phyloP scores from a whole-genome alignment of 2,888 invertebrate genomes.

The Eilema griseolum region DNA sequence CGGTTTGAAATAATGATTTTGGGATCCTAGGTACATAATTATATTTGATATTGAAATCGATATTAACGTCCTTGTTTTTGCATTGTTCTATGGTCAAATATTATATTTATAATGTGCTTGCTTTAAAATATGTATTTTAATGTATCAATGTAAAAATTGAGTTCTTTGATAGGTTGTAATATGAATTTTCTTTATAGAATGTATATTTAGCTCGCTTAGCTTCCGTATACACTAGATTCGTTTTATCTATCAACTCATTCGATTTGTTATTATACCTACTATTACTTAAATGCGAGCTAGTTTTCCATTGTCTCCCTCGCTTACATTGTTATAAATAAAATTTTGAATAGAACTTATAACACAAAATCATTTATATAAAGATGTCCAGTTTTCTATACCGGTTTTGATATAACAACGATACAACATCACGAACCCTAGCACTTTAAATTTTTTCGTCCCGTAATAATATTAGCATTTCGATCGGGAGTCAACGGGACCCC shows the following conservation, averaged over 20 bases:
- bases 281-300: too few species aligned
- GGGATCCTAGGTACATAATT: constrained; percentile 16
- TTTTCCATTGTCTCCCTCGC: too few species aligned
- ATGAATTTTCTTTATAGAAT: too few species aligned
- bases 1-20: constrained; percentile 43
- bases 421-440: constrained; percentile 19
- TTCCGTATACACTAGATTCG: too few species aligned
- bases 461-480: constrained; percentile 50
- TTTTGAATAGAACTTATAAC: neutral
- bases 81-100: neutral
- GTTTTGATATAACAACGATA: constrained; percentile 16
- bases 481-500: constrained; percentile 48
- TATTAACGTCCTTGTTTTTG: neutral
- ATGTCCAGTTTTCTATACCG: neutral
- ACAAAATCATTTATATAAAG: neutral
- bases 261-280: too few species aligned
- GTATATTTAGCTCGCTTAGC: too few species aligned
- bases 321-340: neutral
- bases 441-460: constrained; percentile 43
- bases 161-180: too few species aligned
- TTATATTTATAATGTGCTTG: neutral
- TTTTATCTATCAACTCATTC: too few species aligned
- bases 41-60: constrained; percentile 21
- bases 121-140: neutral
- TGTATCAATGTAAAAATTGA: neutral